Evolutionary conservation across 2,113 vertebrate species (phyloP), one percentile per base, ranked within the genome.

Genomic region (Pitta sordida): DNA sequence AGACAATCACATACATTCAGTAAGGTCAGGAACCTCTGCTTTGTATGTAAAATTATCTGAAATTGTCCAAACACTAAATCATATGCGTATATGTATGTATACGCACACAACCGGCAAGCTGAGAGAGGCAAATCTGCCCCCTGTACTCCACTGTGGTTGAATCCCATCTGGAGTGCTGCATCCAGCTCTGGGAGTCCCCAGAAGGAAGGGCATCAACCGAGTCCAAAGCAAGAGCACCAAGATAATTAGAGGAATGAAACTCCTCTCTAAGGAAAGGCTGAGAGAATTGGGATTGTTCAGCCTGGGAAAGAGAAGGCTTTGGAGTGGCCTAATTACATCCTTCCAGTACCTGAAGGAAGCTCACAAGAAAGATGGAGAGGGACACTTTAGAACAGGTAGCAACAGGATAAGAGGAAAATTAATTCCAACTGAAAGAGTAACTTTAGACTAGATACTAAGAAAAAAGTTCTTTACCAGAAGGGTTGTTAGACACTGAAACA

Each of bases 71-170:
- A 53, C 41, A 51, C 27, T 34, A 5, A 10, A 15, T 13, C 59
- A 10, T 7, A 15, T 10, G 1, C 6, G 26, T 9, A 2, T 21
- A 12, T 11, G 10, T 11, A 0, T 20, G 3, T 32, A 4, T 3
- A 6, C 5, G 15, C 24, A 21, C 4, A 55, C 5, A 9, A 14
- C 26, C 48, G 69, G 30, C 30, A 83, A 17, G 24, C 36, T 2
- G 0, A 15, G 11, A 20, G 16, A 62, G 10, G 39, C 9, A 17
- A 36, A n/a, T 62, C 63, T 14, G 20, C 9, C 11, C n/a, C 16
- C 36, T 60, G n/a, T 30, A 11, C 4, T 58, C 21, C 15, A 9
- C 41, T 56, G 15, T 18, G 16, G 43, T 18, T 29, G 39, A 20
- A 55, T 4, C 13, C 16, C 20, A 26, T 13, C 29, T 48, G 48